Percentiles rank a stretch among this genome's conserved stretches.
phyloP scores from a whole-genome alignment of 2,888 invertebrate species.

The Standfussiana lucernea region DNA sequence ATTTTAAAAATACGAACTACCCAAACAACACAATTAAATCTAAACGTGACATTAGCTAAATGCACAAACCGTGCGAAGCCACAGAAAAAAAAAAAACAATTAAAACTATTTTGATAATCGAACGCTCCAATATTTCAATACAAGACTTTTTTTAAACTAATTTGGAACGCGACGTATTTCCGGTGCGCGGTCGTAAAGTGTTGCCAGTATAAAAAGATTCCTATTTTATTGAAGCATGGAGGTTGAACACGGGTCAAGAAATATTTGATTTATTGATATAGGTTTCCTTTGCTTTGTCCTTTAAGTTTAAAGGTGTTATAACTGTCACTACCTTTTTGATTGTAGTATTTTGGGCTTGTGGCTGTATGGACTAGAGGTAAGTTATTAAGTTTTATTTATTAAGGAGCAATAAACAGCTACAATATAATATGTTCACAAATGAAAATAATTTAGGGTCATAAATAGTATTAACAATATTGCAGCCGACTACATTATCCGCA shows the following conservation, averaged over 20 bases:
- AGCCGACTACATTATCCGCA: too few relatives aligned
- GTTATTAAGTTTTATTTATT: too few relatives aligned
- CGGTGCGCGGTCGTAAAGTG: slow-evolving; percentile 56
- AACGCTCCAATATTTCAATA: slow-evolving; percentile 27
- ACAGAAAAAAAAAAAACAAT: too few relatives aligned
- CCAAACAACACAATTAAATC: too few relatives aligned
- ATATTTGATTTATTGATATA: slow-evolving; percentile 50
- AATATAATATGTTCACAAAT: too few relatives aligned
- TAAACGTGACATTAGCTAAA: too few relatives aligned
- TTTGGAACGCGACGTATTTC: slow-evolving; percentile 71
- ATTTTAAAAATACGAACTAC: too few relatives aligned
- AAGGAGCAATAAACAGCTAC: too few relatives aligned
- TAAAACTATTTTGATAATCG: slow-evolving; percentile 34
- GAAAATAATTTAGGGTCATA: too few relatives aligned
- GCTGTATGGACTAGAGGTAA: background rate
- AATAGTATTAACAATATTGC: too few relatives aligned
- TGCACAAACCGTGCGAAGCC: too few relatives aligned
- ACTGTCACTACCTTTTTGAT: slow-evolving; percentile 16
- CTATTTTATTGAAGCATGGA: slow-evolving; percentile 32
- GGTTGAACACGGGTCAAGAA: slow-evolving; percentile 23
- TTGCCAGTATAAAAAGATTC: slow-evolving; percentile 56
- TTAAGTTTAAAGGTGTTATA: slow-evolving; percentile 22
- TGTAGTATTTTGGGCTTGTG: background rate
- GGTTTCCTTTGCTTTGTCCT: slow-evolving; percentile 53
- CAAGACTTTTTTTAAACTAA: slow-evolving; percentile 48